These are phyloP conservation scores for Myotis lucifugus DNA, from an alignment of 2,113 vertebrate species.

Conservation along the genomic window DNA sequence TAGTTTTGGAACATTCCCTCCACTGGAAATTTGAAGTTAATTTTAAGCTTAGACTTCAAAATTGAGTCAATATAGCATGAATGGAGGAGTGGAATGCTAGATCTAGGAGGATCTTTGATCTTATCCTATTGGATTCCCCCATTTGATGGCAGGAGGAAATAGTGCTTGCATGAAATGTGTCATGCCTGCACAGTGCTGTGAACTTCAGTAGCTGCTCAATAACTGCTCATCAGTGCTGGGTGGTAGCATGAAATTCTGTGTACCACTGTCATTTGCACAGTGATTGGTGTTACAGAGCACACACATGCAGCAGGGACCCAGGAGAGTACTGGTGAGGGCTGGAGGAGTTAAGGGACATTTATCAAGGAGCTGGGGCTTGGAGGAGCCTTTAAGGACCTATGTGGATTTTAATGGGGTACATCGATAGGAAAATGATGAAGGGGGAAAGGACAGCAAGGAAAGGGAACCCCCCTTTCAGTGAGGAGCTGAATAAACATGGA, in stretches of 20 bases:
- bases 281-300: not conserved
- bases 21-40: conserved; percentile 14
- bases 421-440: not conserved
- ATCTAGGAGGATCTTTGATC: not conserved
- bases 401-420: not conserved
- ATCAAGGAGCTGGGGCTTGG: not conserved
- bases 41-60: conserved; percentile 8
- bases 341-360: not conserved
- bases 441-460: not conserved
- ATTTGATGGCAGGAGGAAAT: not conserved
- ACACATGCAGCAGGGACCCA: not conserved
- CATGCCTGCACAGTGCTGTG: not conserved
- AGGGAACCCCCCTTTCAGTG: not conserved
- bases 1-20: not conserved
- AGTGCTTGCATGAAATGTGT: not conserved
- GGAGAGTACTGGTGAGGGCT: not conserved
- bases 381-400: not conserved
- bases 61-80: not conserved
- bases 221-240: not conserved
- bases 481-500: not conserved
- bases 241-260: not conserved
- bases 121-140: not conserved
- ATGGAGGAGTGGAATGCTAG: not conserved
- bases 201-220: not conserved
- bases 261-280: not conserved